Evolutionary conservation across 2,113 vertebrate species (phyloP).

Genomic region (Tachysurus fulvidraco): DNA sequence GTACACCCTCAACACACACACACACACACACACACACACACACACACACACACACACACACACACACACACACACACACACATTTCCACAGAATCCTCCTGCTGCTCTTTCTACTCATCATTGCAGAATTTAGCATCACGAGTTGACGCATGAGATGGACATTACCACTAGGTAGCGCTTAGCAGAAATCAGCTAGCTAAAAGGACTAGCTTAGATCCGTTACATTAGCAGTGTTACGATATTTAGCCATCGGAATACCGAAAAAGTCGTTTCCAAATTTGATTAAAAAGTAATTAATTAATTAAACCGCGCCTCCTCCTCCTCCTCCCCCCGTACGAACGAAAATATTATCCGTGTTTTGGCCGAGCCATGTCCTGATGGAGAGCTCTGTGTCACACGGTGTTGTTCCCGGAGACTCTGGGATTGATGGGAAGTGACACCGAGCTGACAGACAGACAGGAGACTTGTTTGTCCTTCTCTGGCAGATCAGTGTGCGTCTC

Average conservation of each 20-base stretch:
- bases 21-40: constrained; percentile 17
- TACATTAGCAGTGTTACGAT: neutral
- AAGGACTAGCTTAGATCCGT: neutral
- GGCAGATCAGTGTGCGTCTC: constrained; percentile 70
- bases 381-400: neutral
- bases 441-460: constrained; percentile 68
- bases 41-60: constrained; percentile 19
- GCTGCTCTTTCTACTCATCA: neutral
- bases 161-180: neutral
- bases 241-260: neutral
- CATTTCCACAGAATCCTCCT: neutral
- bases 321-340: constrained; percentile 9
- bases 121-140: neutral
- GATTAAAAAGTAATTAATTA: too few species aligned
- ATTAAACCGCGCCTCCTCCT: too few species aligned
- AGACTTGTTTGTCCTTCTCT: constrained; percentile 73
- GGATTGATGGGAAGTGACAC: constrained; percentile 71
- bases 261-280: neutral
- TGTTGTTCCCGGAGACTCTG: constrained; percentile 10
- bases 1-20: constrained; percentile 12
- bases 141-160: neutral
- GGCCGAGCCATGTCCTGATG: neutral
- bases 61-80: constrained; percentile 9
- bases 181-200: neutral
- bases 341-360: constrained; percentile 15